Percentiles rank a stretch among this genome's conserved stretches.
Evolutionary conservation across 2,888 invertebrate genomes (phyloP).

Genomic region (Aricia artaxerxes): DNA sequence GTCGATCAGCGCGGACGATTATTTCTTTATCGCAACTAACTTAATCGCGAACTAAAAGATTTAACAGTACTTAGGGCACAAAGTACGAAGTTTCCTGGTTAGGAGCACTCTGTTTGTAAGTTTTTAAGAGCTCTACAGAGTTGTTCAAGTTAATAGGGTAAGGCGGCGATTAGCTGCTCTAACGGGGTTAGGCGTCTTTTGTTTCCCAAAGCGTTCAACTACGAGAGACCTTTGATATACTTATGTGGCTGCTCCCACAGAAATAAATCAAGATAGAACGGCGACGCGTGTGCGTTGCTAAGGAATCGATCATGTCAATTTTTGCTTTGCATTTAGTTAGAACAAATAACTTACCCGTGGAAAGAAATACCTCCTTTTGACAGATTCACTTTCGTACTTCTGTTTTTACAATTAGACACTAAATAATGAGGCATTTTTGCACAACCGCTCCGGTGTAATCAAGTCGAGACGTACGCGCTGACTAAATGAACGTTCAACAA

Average conservation of each 20-base stretch:
- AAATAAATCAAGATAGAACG: too few species aligned
- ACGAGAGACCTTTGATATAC: neutral
- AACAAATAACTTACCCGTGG: too few species aligned
- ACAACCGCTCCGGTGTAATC: too few species aligned
- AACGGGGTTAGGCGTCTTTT: conserved; percentile 13
- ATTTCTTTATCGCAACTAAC: neutral
- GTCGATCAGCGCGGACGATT: neutral
- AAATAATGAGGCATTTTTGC: too few species aligned
- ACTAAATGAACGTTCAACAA: too few species aligned
- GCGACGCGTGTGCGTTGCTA: too few species aligned
- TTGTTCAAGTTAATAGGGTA: conserved; percentile 13
- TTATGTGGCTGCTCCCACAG: neutral
- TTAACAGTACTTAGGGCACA: neutral
- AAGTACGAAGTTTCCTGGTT: conserved; percentile 7
- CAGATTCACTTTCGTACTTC: too few species aligned
- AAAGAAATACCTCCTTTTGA: too few species aligned
- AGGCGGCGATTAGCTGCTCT: conserved; percentile 18
- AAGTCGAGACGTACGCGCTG: too few species aligned
- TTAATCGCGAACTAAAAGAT: neutral
- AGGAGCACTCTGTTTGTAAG: conserved; percentile 6
- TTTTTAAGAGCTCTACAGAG: conserved; percentile 19
- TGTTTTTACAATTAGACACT: too few species aligned
- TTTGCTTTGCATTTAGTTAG: too few species aligned
- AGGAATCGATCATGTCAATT: too few species aligned
- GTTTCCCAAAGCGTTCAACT: neutral